phyloP scores from a whole-genome alignment of 2,113 vertebrate genomes.

The Gnathonemus echidnorhynchus region DNA sequence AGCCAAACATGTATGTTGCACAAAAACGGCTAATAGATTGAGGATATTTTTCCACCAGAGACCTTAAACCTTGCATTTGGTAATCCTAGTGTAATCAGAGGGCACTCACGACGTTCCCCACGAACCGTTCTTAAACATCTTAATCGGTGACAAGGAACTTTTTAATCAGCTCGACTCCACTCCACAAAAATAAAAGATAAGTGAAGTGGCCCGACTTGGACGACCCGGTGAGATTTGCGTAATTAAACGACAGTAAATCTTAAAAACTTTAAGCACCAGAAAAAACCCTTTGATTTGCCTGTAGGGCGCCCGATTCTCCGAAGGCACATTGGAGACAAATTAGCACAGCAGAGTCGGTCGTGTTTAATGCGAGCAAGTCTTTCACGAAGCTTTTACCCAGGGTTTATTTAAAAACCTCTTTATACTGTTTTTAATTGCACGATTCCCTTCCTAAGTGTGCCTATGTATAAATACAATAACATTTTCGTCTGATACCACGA shows the following conservation, averaged over 20 bases:
- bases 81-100: not conserved
- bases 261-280: not conserved
- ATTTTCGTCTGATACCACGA: not conserved
- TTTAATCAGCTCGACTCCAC: slow-evolving; percentile 23
- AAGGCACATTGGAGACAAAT: slow-evolving; percentile 9
- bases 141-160: slow-evolving; percentile 15
- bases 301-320: not conserved
- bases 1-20: not conserved
- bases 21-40: not conserved
- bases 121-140: slow-evolving; percentile 19
- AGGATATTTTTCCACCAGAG: not conserved
- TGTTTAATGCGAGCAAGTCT: not conserved
- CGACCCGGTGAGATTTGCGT: slow-evolving; percentile 12
- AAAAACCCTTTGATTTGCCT: not conserved
- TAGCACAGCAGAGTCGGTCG: not conserved
- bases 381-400: not conserved
- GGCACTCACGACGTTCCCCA: not conserved
- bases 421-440: not conserved
- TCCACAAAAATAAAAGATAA: slow-evolving; percentile 22
- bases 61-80: not conserved
- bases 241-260: not conserved
- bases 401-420: not conserved
- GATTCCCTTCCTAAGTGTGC: not conserved
- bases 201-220: slow-evolving; percentile 23
- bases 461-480: not conserved